Evolutionary conservation across 2,797 vertebrate genomes (phyloP), one percentile per base, ranked within the genome.

Genomic region (Periophthalmus magnuspinnatus): DNA sequence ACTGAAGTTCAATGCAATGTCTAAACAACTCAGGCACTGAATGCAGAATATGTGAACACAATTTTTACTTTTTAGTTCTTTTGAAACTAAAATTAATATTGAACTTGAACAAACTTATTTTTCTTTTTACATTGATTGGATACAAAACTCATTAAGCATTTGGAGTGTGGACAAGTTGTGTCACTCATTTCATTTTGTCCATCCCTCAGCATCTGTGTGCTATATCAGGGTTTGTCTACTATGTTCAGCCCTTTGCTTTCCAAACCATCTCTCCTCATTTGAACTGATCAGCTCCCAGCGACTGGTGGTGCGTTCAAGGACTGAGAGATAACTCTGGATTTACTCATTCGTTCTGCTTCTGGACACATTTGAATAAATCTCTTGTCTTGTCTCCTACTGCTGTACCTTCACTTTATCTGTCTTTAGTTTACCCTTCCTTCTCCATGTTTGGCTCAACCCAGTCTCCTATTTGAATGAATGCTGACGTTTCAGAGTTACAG

Each of bases 231-330:
- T 84, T 55, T 77, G 19, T 79, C 75, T 69, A 69, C 82, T 68
- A 59, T 62, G 59, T 73, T 19, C 33, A 75, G 68, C 89, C 88
- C 88, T 93, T 93, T 94, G 94, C 93, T 93, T 93, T 94, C 93
- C 91, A 93, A 93, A 93, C 91, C 94, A 93, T 90, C 86, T 83
- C 76, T 76, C 81, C 75, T 88, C 90, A 89, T 90, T 75, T 75
- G 85, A 81, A 82, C 82, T 75, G 81, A 86, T 73, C 76, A 72
- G 81, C 81, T 77, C 79, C 64, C 78, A 88, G 80, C 84, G 68
- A 79, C 75, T 82, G 84, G 72, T 83, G 85, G 72, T 77, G 84
- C 79, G 85, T 85, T 81, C 65, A 72, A 63, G 65, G 64, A 24
- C 71, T 48, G 81, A 89, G 74, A 63, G 76, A 62, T 70, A 80